Conservation (phyloP, 2,797 vertebrate genomes). For the Myotis findleyi region DNA sequence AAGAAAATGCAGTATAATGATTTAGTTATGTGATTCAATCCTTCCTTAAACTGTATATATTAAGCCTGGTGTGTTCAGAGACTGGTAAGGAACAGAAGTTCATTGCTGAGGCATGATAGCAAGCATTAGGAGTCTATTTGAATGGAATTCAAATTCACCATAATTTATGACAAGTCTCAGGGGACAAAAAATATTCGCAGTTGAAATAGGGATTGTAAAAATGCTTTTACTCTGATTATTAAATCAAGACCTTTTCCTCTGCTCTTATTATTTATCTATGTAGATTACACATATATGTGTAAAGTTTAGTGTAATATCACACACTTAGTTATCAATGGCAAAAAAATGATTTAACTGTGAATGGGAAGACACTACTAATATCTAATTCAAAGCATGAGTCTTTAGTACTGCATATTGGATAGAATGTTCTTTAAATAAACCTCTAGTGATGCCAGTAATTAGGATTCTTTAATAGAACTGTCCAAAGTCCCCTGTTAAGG, state of each 20-base stretch:
- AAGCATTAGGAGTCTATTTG: neutral
- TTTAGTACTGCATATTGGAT: neutral
- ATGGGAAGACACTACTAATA: neutral
- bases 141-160: neutral
- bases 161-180: neutral
- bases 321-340: neutral
- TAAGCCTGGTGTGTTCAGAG: neutral
- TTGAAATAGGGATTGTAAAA: neutral
- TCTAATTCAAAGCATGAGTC: neutral
- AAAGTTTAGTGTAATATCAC: neutral
- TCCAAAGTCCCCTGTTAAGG: neutral
- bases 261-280: neutral
- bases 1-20: neutral
- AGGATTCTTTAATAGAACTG: neutral
- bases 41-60: neutral
- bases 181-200: neutral
- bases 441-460: neutral
- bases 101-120: neutral
- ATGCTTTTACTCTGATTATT: neutral
- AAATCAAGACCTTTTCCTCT: neutral
- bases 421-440: constrained; percentile 26
- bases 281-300: neutral
- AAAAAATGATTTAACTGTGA: neutral
- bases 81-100: neutral
- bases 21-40: neutral